Evolutionary conservation across 2,797 vertebrate genomes (phyloP).

Genomic region (Malurus splendens): DNA sequence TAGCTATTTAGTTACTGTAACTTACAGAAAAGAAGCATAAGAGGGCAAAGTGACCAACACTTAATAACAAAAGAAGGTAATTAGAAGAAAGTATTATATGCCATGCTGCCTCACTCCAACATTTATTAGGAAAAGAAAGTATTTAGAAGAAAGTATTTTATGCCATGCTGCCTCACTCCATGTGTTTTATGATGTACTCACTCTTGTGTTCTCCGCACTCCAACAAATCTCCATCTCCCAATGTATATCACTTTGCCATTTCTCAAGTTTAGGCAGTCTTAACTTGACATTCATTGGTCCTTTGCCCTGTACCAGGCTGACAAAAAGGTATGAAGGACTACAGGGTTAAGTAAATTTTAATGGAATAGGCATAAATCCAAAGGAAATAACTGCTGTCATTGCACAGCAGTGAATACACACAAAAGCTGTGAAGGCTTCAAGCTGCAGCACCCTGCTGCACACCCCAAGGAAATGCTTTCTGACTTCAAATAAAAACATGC

Average conservation of each 20-base stretch:
- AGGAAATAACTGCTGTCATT: background rate
- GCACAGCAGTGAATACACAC: background rate
- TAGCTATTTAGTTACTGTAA: background rate
- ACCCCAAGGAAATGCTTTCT: background rate
- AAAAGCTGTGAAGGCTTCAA: background rate
- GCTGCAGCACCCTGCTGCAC: background rate
- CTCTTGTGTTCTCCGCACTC: background rate
- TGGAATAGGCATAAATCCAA: background rate
- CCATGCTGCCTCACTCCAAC: background rate
- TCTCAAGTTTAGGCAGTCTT: background rate
- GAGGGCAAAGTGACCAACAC: background rate
- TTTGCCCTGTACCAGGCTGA: background rate
- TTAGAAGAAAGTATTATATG: background rate
- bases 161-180: background rate
- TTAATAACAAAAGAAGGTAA: background rate
- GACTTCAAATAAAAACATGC: background rate
- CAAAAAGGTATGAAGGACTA: background rate
- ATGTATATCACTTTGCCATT: background rate
- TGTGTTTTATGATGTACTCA: background rate
- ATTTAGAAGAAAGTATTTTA: background rate
- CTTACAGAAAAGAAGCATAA: background rate
- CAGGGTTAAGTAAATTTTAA: background rate
- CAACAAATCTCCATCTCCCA: background rate
- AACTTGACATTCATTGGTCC: background rate
- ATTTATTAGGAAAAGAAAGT: background rate